These are phyloP conservation scores for Aromia moschata DNA, from an alignment of 2,888 invertebrate genomes.

Conservation along the genomic window DNA sequence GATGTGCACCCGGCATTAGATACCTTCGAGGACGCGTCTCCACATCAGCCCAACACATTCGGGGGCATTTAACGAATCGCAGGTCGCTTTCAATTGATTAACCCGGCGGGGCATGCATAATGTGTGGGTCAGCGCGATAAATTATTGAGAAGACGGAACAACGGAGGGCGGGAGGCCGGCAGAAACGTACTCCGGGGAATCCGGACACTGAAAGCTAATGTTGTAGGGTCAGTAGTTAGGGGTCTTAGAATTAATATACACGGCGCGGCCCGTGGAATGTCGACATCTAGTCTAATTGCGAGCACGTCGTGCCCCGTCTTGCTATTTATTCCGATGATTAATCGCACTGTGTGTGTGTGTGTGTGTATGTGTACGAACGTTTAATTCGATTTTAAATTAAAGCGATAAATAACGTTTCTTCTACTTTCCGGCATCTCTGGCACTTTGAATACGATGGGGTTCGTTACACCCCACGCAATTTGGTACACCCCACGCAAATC, in stretches of 20 bases:
- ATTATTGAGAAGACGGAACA: conserved; percentile 46
- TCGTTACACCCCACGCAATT: too few relatives aligned
- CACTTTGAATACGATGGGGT: too few relatives aligned
- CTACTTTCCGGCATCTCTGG: too few relatives aligned
- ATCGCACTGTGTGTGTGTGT: background rate
- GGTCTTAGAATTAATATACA: conserved; percentile 59
- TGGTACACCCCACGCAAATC: too few relatives aligned
- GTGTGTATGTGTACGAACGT: background rate
- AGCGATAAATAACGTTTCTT: background rate
- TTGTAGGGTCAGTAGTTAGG: conserved; percentile 54
- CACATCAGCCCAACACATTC: conserved; percentile 12
- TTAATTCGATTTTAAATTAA: background rate
- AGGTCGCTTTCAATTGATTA: conserved; percentile 44
- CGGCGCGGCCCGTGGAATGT: conserved; percentile 47
- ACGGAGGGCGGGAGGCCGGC: conserved; percentile 39
- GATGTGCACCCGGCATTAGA: background rate
- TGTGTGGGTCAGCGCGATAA: conserved; percentile 46
- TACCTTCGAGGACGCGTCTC: background rate
- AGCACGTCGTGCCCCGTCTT: conserved; percentile 11
- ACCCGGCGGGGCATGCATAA: conserved; percentile 42
- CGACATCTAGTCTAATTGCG: conserved; percentile 59
- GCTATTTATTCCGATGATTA: conserved; percentile 20
- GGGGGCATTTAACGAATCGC: conserved; percentile 12
- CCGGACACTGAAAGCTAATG: conserved; percentile 49
- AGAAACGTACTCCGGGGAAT: conserved; percentile 46